Base-by-base conservation (phyloP, 30 jellyfish, hydroid and myxozoan genomes). In the Turritopsis dohrnii region DNA sequence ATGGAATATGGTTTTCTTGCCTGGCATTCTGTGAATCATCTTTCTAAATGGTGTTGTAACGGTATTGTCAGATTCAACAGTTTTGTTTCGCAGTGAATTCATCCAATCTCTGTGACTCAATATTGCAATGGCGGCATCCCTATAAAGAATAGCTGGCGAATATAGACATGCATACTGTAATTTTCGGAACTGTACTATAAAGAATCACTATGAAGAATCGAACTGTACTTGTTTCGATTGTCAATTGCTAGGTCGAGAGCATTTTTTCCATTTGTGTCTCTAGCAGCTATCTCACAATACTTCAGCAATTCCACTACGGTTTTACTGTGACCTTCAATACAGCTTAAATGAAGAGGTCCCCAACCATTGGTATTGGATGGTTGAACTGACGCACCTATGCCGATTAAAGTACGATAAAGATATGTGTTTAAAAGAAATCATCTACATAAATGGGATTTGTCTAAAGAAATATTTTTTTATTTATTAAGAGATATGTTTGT, bases 21-120 rank as follows among this genome's bases (percentile, higher is more conserved):
- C 97, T 52, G 97, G 97, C 85, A 91, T 23, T 71, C 86, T 83
- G 69, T 83, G 84, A 0, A 91, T 91, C 91, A 91, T 26, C 80
- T 91, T 91, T 41, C 97, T 75, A 90, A 91, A 81, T 1, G 97
- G 97, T 29, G 97, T 91, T 16, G 96, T 87, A 17, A 91, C 84
- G 7, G 41, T 54, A 7, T 75, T 81, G 18, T 80, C 96, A 17
- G 31, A 72, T 24, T 80, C 87, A 41, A 91, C 71, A n/a, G 97
- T 86, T 54, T 87, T 87, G 85, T 91, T 91, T 1, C 96, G 73
- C 94, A 91, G 79, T 19, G 96, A 94, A 80, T 79, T 75, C 52
- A 80, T 85, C 97, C 97, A 91, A 72, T 91, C 97, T 79, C 94
- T 41, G 84, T 91, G 97, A 72, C 83, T 87, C 66, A 91, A 72